Percentiles rank a stretch among this genome's conserved stretches.
Evolutionary conservation across 1,140 invertebrate genomes (phyloP).

Genomic region (Whitmania pigra): DNA sequence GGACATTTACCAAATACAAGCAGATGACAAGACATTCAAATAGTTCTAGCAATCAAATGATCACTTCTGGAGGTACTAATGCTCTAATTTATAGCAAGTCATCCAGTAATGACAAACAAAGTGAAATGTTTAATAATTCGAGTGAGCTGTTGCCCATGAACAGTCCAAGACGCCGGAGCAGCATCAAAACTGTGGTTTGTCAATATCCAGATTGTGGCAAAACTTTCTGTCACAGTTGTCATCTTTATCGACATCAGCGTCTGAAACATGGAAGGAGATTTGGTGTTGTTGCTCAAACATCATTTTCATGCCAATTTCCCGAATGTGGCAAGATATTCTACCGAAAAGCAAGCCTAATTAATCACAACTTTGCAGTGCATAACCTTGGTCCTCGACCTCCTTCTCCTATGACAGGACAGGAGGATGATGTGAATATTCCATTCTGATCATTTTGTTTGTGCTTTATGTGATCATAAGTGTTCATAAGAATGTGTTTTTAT

Average conservation of each 20-base stretch:
- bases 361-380: slow-evolving; percentile 13
- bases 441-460: no score
- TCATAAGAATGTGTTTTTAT: no score
- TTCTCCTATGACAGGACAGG: no score
- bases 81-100: not conserved
- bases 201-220: slow-evolving; percentile 19
- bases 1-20: slow-evolving; percentile 11
- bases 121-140: no score
- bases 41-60: not conserved
- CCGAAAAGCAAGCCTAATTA: slow-evolving; percentile 10
- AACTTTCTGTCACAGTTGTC: slow-evolving; percentile 19
- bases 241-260: slow-evolving; percentile 17
- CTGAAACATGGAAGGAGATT: slow-evolving; percentile 14
- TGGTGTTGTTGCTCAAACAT: slow-evolving; percentile 14
- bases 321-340: slow-evolving; percentile 16
- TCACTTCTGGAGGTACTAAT: not conserved
- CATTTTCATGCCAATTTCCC: slow-evolving; percentile 12
- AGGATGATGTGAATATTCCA: no score
- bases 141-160: slow-evolving; percentile 1
- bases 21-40: slow-evolving; percentile 8
- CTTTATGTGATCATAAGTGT: no score
- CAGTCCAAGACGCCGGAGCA: not conserved
- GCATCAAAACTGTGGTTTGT: slow-evolving; percentile 17
- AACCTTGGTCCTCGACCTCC: not conserved
- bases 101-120: no score